Conservation (phyloP, 1,140 invertebrate species). For the Hycleus phaleratus region DNA sequence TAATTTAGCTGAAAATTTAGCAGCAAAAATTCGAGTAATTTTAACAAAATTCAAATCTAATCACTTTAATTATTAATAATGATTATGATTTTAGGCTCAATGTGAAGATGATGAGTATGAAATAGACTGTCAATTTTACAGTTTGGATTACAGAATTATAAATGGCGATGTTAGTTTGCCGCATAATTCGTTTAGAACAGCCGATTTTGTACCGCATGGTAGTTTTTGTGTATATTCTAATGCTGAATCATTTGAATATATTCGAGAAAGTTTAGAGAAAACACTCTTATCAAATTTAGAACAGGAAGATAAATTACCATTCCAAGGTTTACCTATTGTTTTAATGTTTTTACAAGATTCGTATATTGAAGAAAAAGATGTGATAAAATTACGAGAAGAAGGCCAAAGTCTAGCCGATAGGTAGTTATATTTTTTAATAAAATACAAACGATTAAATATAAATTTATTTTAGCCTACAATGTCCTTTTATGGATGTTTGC, state of each 20-base stretch:
- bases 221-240: conserved; percentile 88
- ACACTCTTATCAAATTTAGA: conserved; percentile 85
- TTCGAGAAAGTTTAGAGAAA: conserved; percentile 84
- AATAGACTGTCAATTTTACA: conserved; percentile 75
- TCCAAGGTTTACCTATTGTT: conserved; percentile 79
- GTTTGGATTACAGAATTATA: conserved; percentile 76
- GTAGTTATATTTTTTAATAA: no score
- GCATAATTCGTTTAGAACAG: conserved; percentile 66
- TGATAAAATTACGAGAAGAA: conserved; percentile 74
- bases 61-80: background rate
- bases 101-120: conserved; percentile 80
- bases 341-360: conserved; percentile 84
- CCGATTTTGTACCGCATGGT: conserved; percentile 71
- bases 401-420: conserved; percentile 84
- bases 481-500: conserved; percentile 78
- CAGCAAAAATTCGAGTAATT: conserved; percentile 64
- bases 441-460: no score
- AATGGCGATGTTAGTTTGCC: conserved; percentile 76
- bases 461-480: conserved; percentile 51
- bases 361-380: conserved; percentile 73
- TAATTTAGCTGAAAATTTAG: conserved; percentile 69
- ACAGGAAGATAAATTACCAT: conserved; percentile 78
- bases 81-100: conserved; percentile 43
- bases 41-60: conserved; percentile 4
- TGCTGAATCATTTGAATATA: conserved; percentile 84